phyloP scores from a whole-genome alignment of 1,140 invertebrate genomes.

The Stenopsyche tienmushanensis region DNA sequence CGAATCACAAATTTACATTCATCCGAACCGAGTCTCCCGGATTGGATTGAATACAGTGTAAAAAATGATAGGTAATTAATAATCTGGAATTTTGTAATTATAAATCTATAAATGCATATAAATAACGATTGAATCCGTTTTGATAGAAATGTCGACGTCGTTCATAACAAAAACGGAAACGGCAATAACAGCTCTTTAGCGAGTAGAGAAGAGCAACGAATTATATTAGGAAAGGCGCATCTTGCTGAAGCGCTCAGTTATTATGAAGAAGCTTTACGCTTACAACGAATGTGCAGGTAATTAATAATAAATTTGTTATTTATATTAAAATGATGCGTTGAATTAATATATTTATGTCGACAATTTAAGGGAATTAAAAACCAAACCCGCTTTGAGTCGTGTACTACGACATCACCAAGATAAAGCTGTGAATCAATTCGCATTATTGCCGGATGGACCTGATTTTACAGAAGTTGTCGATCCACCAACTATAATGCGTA shows the following conservation, averaged over 20 bases:
- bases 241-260: slow-evolving; percentile 77
- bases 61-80: slow-evolving; percentile 32
- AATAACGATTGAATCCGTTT: slow-evolving; percentile 19
- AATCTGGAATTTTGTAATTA: background rate
- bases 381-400: slow-evolving; percentile 74
- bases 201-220: slow-evolving; percentile 45
- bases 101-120: too few relatives aligned
- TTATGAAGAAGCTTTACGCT: slow-evolving; percentile 83
- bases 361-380: slow-evolving; percentile 68
- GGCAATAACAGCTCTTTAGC: slow-evolving; percentile 23
- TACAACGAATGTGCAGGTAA: slow-evolving; percentile 82
- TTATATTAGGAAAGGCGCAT: slow-evolving; percentile 73
- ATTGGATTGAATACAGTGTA: slow-evolving; percentile 35
- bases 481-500: slow-evolving; percentile 70
- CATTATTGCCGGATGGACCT: slow-evolving; percentile 73
- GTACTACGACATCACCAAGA: slow-evolving; percentile 75
- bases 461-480: slow-evolving; percentile 81
- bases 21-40: slow-evolving; percentile 35
- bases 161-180: slow-evolving; percentile 26
- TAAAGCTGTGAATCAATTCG: slow-evolving; percentile 70
- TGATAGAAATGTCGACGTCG: slow-evolving; percentile 34
- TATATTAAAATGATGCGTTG: background rate
- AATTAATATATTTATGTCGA: slow-evolving; percentile 40
- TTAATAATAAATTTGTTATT: background rate
- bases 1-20: slow-evolving; percentile 31